phyloP scores from a whole-genome alignment of 2,888 invertebrate genomes.

The Nomada goodeniana region DNA sequence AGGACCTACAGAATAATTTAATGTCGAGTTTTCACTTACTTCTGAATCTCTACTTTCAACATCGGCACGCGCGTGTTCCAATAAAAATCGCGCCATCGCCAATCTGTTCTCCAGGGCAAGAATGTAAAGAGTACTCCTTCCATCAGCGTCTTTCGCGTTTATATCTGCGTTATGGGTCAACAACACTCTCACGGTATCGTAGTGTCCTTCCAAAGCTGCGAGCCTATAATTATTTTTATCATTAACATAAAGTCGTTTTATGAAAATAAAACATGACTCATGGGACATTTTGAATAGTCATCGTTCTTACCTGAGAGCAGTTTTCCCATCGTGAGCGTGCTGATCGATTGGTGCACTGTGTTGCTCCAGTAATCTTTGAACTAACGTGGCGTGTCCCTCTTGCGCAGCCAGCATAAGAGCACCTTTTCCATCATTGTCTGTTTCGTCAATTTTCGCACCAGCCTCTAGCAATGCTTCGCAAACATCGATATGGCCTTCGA shows the following conservation, averaged over 20 bases:
- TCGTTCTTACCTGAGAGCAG: conserved; percentile 89
- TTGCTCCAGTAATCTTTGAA: conserved; percentile 89
- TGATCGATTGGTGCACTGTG: conserved; percentile 93
- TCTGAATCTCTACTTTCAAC: conserved; percentile 95
- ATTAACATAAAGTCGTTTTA: background rate
- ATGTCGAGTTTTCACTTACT: conserved; percentile 81
- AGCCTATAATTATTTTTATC: conserved; percentile 84
- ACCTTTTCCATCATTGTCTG: conserved; percentile 96
- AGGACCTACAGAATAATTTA: background rate
- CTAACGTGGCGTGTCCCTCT: conserved; percentile 91
- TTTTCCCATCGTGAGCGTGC: conserved; percentile 95
- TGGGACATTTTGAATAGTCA: background rate
- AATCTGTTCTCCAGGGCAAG: conserved; percentile 94
- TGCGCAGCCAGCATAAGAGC: conserved; percentile 95
- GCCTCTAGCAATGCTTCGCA: conserved; percentile 93
- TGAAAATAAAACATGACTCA: background rate
- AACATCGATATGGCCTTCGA: conserved; percentile 95
- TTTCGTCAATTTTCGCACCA: conserved; percentile 94
- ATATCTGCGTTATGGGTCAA: conserved; percentile 92
- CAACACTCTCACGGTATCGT: conserved; percentile 90
- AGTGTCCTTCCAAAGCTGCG: conserved; percentile 93
- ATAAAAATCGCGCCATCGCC: conserved; percentile 92
- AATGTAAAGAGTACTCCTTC: conserved; percentile 95
- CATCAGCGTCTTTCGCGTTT: conserved; percentile 96
- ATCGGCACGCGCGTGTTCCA: conserved; percentile 91